A percentile compares a stretch with the other conserved stretches of the same genome.
Conservation (phyloP, 2,888 invertebrate genomes). For the Muscina levida region DNA sequence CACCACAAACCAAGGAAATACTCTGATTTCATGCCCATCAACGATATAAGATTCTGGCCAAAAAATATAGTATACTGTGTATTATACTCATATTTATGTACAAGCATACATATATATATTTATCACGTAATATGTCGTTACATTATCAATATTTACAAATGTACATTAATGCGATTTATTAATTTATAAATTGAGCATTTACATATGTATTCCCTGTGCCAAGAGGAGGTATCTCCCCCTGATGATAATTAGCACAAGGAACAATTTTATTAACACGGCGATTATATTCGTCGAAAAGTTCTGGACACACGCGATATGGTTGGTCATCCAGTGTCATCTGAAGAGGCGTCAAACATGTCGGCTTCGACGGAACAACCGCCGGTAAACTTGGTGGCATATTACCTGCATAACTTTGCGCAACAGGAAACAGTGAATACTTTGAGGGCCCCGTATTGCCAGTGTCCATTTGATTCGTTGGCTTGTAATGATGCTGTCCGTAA, state of each 20-base stretch:
- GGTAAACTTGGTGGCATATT: constrained; percentile 2
- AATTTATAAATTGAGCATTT: constrained; percentile 40
- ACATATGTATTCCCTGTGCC: constrained; percentile 20
- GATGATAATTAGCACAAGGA: background rate
- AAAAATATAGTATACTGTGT: too few species aligned
- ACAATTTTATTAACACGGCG: constrained; percentile 23
- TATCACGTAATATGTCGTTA: background rate
- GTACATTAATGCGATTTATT: background rate
- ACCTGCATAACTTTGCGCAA: background rate
- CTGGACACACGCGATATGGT: constrained; percentile 52
- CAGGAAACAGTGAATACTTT: constrained; percentile 40
- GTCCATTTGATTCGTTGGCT: background rate
- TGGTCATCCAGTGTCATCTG: constrained; percentile 47
- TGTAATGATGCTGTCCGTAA: background rate
- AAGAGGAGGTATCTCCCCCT: background rate
- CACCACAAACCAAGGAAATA: too few species aligned
- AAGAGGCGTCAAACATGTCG: constrained; percentile 18
- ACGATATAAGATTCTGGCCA: too few species aligned
- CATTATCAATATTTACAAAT: background rate
- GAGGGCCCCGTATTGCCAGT: constrained; percentile 17
- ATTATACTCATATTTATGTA: too few species aligned
- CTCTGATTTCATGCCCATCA: too few species aligned
- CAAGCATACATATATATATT: too few species aligned
- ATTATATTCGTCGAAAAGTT: constrained; percentile 55
- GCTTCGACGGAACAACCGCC: background rate